These are phyloP conservation scores for Eonycteris spelaea DNA, from an alignment of 2,113 vertebrate species.

Conservation along the genomic window DNA sequence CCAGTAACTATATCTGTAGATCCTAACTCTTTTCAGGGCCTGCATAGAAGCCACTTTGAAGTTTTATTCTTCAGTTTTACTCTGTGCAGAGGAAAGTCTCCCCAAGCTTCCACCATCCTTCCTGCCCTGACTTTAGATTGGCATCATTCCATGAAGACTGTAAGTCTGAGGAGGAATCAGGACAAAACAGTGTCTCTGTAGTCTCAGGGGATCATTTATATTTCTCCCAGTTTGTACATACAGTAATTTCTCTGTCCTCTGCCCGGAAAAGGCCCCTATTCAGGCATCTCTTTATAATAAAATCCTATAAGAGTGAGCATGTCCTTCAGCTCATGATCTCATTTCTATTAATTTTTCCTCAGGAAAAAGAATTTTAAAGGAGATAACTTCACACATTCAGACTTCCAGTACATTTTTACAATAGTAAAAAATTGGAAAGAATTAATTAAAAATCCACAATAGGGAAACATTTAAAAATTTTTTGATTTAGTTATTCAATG, in stretches of 20 bases:
- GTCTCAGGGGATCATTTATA: not conserved
- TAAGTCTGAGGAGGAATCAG: not conserved
- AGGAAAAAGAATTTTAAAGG: not conserved
- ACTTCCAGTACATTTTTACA: not conserved
- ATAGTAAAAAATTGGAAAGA: not conserved
- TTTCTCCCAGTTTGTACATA: not conserved
- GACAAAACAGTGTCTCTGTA: not conserved
- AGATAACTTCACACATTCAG: not conserved
- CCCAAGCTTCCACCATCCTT: not conserved
- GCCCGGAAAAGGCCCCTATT: not conserved
- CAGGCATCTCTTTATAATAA: not conserved
- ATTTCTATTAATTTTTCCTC: not conserved
- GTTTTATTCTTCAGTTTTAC: not conserved
- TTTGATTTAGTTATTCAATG: not conserved
- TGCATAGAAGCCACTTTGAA: not conserved
- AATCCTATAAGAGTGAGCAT: not conserved
- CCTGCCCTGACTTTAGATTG: not conserved
- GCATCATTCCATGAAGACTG: not conserved
- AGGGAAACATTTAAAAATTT: not conserved
- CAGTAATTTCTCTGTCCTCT: not conserved
- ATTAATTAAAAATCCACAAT: not conserved
- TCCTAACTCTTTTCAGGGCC: not conserved
- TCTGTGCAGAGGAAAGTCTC: not conserved
- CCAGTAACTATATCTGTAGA: not conserved
- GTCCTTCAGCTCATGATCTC: not conserved